Evolutionary conservation across 2,113 vertebrate species (phyloP), one percentile per base, ranked within the genome.

Genomic region (Empidonax alnorum): DNA sequence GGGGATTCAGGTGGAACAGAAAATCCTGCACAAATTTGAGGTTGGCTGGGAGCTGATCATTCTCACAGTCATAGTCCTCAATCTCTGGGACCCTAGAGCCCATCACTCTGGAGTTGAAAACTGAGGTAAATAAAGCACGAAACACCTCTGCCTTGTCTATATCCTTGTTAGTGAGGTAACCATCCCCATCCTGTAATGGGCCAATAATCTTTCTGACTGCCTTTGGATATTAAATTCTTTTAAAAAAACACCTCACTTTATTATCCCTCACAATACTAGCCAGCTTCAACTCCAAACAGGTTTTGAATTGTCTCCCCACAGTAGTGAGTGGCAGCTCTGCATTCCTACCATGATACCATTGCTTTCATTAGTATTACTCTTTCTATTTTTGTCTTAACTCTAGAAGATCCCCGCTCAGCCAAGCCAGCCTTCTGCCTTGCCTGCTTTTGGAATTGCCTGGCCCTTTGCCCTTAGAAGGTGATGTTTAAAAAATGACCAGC

Each of bases 151-250:
- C 23, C 61, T 44, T 28, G 9, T 44, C 27, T 44, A 53, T 44
- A 22, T 33, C 9, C 27, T 50, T 44, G 14, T 23, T 28, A 50
- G 31, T 13, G 22, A 66, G 37, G 27, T 52, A 37, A 50, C 15
- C 13, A 30, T 44, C 12, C 33, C 58, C 31, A 41, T 44, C 12
- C 31, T 44, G 12, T 23, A 59, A 30, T 2, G 42, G 31, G 23
- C 19, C 15, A 44, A 4, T 44, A 33, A 8, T 81, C 44, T 46
- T 67, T 81, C 19, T 67, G 33, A 52, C 22, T 52, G 23, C 5
- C 2, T 74, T 74, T 52, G 37, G 8, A 33, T 30, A 67, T 30
- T 24, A 52, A n/a, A 0, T 0, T 28, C 16, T 19, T 28, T 58
- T 35, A 2, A 2, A 0, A 37, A 66, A 62, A 27, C 31, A 19